These are phyloP conservation scores for Imbricaverruca yamaguchii DNA, from an alignment of 2,888 invertebrate genomes.

Conservation along the genomic window DNA sequence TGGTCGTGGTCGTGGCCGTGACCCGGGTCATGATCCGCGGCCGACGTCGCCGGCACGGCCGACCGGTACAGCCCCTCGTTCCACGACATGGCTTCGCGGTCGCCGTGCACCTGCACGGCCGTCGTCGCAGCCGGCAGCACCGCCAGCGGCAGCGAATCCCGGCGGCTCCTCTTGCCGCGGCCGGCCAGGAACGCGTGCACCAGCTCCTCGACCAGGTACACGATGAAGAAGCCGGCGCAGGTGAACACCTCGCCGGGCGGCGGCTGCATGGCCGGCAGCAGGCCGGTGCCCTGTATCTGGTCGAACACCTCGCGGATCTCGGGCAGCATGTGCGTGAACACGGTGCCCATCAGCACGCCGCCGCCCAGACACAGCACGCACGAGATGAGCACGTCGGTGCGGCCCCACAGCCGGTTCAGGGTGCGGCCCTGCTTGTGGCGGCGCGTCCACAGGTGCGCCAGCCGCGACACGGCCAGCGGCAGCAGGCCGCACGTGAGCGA, in stretches of 20 bases:
- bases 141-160: not conserved
- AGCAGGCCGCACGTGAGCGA: conserved; percentile 66
- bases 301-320: conserved; percentile 63
- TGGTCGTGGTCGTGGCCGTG: not conserved
- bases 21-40: conserved; percentile 24
- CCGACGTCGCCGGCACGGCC: conserved; percentile 25
- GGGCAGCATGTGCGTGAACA: conserved; percentile 70
- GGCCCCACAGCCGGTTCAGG: not conserved
- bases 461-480: conserved; percentile 44
- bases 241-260: conserved; percentile 49
- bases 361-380: conserved; percentile 70
- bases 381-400: conserved; percentile 44
- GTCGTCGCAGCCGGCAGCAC: not conserved
- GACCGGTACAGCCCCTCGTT: not conserved
- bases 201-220: conserved; percentile 49
- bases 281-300: conserved; percentile 30
- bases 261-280: conserved; percentile 38
- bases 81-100: conserved; percentile 5
- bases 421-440: not conserved
- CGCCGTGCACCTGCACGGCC: not conserved
- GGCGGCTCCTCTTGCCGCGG: conserved; percentile 24
- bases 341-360: conserved; percentile 72
- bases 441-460: not conserved
- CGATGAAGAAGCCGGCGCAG: conserved; percentile 49
- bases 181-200: conserved; percentile 27